phyloP scores from a whole-genome alignment of 2,888 invertebrate species.

The Sisyra terminalis region DNA sequence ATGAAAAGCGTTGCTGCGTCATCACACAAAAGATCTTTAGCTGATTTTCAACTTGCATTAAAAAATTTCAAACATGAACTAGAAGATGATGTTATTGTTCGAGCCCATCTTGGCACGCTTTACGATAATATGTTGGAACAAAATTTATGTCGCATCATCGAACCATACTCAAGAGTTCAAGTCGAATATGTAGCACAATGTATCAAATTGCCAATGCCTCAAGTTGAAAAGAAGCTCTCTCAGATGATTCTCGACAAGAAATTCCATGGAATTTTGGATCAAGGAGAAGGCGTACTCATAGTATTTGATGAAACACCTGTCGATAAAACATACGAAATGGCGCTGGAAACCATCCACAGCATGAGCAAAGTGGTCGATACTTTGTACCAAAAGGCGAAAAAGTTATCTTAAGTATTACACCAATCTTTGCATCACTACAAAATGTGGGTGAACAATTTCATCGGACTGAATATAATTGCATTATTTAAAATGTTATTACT shows the following conservation, averaged over 20 bases:
- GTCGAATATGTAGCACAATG: constrained; percentile 80
- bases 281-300: constrained; percentile 94
- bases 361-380: constrained; percentile 99
- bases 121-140: constrained; percentile 94
- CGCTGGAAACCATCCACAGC: constrained; percentile 92
- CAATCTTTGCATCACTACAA: background rate
- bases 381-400: constrained; percentile 97
- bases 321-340: constrained; percentile 95
- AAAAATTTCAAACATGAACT: constrained; percentile 76
- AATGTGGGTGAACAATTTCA: background rate
- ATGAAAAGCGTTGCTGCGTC: constrained; percentile 96
- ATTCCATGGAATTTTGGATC: constrained; percentile 92
- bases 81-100: constrained; percentile 91
- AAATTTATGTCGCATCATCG: constrained; percentile 94
- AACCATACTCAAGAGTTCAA: constrained; percentile 96
- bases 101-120: constrained; percentile 89
- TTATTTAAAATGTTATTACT: too few species aligned
- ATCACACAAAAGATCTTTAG: constrained; percentile 89
- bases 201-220: constrained; percentile 75
- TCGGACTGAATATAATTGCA: too few species aligned
- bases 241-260: constrained; percentile 99
- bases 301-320: constrained; percentile 90
- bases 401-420: constrained; percentile 57
- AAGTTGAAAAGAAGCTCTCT: constrained; percentile 96
- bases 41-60: constrained; percentile 86